Percentiles rank a stretch among this genome's conserved stretches.
These are phyloP conservation scores for Anseranas semipalmata DNA, from an alignment of 2,113 vertebrate genomes.

Conservation along the genomic window DNA sequence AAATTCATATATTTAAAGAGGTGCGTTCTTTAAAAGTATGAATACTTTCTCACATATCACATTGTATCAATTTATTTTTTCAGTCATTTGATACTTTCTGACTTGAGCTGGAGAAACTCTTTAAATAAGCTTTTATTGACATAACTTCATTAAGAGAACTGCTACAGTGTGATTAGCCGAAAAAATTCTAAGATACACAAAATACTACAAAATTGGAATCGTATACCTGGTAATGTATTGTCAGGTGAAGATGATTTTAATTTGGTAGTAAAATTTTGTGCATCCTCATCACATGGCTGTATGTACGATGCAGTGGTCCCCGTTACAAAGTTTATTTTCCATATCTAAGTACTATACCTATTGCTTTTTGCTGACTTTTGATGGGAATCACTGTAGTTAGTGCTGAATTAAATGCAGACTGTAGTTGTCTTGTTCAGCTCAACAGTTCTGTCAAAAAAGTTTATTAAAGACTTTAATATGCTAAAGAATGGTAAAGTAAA, in stretches of 20 bases:
- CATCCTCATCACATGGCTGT: conserved; percentile 46
- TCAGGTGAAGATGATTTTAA: conserved; percentile 33
- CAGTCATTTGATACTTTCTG: conserved; percentile 78
- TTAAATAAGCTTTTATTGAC: conserved; percentile 77
- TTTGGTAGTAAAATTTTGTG: conserved; percentile 53
- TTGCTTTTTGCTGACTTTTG: conserved; percentile 46
- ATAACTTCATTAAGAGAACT: conserved; percentile 71
- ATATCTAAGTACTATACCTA: conserved; percentile 37
- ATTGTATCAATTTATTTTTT: conserved; percentile 78
- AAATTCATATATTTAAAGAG: conserved; percentile 83
- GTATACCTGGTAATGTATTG: neutral
- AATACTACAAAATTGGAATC: conserved; percentile 32
- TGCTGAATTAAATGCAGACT: conserved; percentile 69
- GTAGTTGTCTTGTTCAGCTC: conserved; percentile 72
- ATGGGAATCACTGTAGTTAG: conserved; percentile 68
- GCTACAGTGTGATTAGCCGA: conserved; percentile 60
- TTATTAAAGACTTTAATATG: conserved; percentile 67
- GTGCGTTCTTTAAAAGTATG: conserved; percentile 76
- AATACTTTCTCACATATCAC: conserved; percentile 78
- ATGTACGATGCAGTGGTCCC: conserved; percentile 63
- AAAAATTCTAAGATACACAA: conserved; percentile 20
- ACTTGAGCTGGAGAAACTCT: conserved; percentile 77
- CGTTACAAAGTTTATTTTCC: conserved; percentile 51
- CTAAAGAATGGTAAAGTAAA: conserved; percentile 69
- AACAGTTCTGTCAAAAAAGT: conserved; percentile 73